Base-by-base conservation (phyloP, 2,113 vertebrate genomes). In the Alaudala cheleensis region DNA sequence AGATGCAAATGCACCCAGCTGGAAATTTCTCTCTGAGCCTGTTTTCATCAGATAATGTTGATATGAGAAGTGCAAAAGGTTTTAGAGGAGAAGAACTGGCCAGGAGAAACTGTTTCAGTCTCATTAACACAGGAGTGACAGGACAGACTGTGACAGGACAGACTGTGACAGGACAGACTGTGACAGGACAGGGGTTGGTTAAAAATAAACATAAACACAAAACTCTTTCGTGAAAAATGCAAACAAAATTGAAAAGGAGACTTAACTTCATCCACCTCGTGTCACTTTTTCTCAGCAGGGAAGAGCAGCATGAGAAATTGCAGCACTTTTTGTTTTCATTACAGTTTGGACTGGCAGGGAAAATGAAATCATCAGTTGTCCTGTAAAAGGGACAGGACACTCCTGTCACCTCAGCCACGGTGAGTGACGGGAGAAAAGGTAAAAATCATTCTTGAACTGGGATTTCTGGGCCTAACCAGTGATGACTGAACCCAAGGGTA, bases 381-480 rank as follows among this genome's bases (percentile, higher is more conserved):
- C 69, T 70, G 21, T 70, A 26, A 71, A 78, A 78, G 44, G 73
- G 72, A 77, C 86, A 93, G 73, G 72, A 77, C 86, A 93, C 83
- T 94, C 25, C 26, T 93, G 88, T 93, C 80, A 93, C 60, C 53
- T 96, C 66, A 65, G 81, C 40, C 58, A 53, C 0, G 0, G 39
- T 90, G 92, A 97, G 76, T 93, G 96, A 96, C 0, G 2, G 88
- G 34, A 78, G 67, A 62, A 87, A 91, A 90, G 81, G 77, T 82
- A 24, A 67, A 97, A 93, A 58, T 89, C 81, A 83, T 93, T 78
- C 58, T 82, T 78, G 67, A 56, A 86, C 40, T 83, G 56, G 81
- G 93, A 90, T 95, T 92, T 88, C 85, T 88, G 71, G 87, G 50
- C 26, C 92, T 94, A 64, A 70, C 88, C 76, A 90, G 62, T 37